Base-by-base conservation (phyloP, 2,888 invertebrate genomes). In the Chymomyza caudatula region DNA sequence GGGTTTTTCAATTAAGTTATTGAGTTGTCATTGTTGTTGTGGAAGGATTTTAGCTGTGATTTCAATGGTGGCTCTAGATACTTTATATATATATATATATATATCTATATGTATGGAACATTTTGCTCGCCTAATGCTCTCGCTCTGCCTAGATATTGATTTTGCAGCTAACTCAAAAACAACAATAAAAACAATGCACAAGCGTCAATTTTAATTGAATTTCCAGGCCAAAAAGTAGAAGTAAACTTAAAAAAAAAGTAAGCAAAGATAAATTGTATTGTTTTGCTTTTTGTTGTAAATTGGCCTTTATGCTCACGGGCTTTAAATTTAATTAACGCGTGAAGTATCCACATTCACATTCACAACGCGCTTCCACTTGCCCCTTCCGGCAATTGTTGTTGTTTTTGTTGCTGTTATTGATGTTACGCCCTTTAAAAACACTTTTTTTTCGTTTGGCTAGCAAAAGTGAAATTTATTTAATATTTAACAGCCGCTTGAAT, bases 1-100 rank as follows among this genome's bases (percentile, higher is more conserved):
- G 71, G 20, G 72, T 74, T 77, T 76, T 77, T 68, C 73, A 77
- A 77, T 77, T 77, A 77, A 77, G 71, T 75, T 77, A 77, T 77
- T 75, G 77, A 63, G 60, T 42, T 55, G 51, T 19, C 29, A 17
- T 43, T 19, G 60, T 23, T 54, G 53, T 25, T 51, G 51, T 63
- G 49, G 53, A 62, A 69, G 72, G 54, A 76, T 70, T 69, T 76
- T 19, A 51, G 69, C 62, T 71, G 69, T 52, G 60, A 62, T 44
- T 58, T 43, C 52, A 59, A n/a, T 49, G 43, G 51, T n/a, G 37
- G 51, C 17, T 37, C 13, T 52, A 23, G 17, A 15, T 5, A 8
- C n/a, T n/a, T n/a, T n/a, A n/a, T n/a, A n/a, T n/a, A n/a, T n/a
- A n/a, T n/a, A n/a, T n/a, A n/a, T n/a, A n/a, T n/a, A n/a, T n/a